These are phyloP conservation scores for Carassius carassius DNA, from an alignment of 2,113 vertebrate species.

Conservation along the genomic window DNA sequence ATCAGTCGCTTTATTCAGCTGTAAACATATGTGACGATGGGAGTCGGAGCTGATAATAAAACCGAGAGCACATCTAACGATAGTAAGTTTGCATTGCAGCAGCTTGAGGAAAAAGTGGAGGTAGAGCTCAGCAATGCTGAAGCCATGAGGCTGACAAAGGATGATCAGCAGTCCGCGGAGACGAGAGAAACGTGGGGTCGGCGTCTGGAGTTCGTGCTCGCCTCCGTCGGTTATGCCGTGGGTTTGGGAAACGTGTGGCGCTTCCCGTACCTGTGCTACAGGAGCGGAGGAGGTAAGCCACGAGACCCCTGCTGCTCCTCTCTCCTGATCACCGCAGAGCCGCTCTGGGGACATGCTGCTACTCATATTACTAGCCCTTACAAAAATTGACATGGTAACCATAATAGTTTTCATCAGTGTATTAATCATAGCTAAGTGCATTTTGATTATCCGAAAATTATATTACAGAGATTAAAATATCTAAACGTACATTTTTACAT, in stretches of 20 bases:
- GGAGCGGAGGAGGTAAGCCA: conserved; percentile 75
- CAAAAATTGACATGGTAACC: too few species aligned
- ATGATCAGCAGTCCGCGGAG: neutral
- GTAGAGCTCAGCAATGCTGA: neutral
- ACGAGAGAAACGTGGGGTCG: conserved; percentile 69
- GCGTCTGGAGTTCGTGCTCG: conserved; percentile 74
- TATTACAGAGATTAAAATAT: neutral
- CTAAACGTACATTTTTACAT: too few species aligned
- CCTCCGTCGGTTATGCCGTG: conserved; percentile 74
- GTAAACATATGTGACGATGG: conserved; percentile 45
- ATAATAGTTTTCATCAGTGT: too few species aligned
- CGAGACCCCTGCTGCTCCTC: neutral
- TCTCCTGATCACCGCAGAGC: neutral
- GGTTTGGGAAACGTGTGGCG: conserved; percentile 78
- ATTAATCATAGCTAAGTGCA: too few species aligned
- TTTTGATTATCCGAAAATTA: too few species aligned
- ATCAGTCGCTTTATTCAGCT: neutral
- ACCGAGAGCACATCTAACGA: neutral
- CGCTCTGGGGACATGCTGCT: neutral
- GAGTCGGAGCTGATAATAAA: conserved; percentile 33
- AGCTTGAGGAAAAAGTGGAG: conserved; percentile 12
- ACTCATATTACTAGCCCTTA: neutral
- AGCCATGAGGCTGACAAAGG: neutral
- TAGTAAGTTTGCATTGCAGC: conserved; percentile 13
- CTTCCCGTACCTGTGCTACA: conserved; percentile 78